phyloP scores from a whole-genome alignment of 2,113 vertebrate species.

The Brachyhypopomus occidentalis region DNA sequence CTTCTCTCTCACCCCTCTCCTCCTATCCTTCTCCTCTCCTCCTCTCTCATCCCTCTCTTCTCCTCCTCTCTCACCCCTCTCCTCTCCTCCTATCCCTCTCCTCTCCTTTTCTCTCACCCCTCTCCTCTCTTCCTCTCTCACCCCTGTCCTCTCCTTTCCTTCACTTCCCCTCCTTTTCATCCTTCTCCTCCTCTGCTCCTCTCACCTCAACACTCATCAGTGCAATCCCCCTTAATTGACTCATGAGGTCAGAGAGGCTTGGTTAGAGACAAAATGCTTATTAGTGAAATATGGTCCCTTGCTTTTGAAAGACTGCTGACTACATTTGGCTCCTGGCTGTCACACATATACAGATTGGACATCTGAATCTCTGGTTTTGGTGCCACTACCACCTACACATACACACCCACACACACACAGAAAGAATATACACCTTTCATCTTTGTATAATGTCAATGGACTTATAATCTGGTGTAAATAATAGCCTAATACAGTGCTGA shows the following conservation, averaged over 20 bases:
- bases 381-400: too few species aligned
- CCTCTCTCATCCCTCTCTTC: background rate
- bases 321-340: conserved; percentile 43
- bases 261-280: conserved; percentile 51
- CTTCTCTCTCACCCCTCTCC: conserved; percentile 11
- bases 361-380: conserved; percentile 21
- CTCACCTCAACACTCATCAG: conserved; percentile 10
- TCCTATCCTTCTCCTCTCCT: background rate
- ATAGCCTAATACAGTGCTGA: too few species aligned
- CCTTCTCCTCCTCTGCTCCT: background rate
- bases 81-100: conserved; percentile 9
- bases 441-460: too few species aligned
- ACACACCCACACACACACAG: conserved; percentile 7
- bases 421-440: background rate
- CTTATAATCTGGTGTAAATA: too few species aligned
- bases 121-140: conserved; percentile 12
- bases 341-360: conserved; percentile 39
- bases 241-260: conserved; percentile 42
- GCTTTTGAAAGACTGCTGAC: conserved; percentile 54
- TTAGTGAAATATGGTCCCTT: conserved; percentile 49
- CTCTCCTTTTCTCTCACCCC: background rate
- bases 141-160: conserved; percentile 18
- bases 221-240: conserved; percentile 34
- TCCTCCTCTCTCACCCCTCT: background rate
- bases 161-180: background rate